Conservation (phyloP, 2,113 vertebrate genomes). For the Casuarius casuarius region DNA sequence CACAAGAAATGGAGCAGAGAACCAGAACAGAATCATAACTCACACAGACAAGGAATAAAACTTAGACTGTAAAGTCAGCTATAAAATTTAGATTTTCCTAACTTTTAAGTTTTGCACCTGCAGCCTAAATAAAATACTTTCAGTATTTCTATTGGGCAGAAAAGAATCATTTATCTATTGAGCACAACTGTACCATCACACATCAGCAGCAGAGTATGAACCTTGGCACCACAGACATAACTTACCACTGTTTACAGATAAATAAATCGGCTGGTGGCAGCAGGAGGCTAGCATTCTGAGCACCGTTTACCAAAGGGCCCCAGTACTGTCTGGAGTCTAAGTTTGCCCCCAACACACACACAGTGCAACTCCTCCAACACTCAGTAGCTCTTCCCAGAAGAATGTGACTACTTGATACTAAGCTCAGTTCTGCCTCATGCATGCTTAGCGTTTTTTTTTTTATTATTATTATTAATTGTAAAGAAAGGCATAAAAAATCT, state of each 20-base stretch:
- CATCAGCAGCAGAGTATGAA: background rate
- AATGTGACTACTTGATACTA: background rate
- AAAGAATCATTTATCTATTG: background rate
- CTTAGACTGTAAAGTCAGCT: background rate
- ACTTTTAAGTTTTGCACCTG: background rate
- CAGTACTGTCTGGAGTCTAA: background rate
- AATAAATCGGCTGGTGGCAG: background rate
- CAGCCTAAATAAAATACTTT: background rate
- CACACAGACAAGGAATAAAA: background rate
- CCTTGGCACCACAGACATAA: background rate
- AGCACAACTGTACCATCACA: background rate
- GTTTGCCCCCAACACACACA: background rate
- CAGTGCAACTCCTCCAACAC: background rate
- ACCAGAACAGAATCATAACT: background rate
- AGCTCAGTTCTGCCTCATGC: background rate
- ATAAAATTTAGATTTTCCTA: background rate
- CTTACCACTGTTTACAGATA: background rate
- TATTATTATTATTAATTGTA: background rate
- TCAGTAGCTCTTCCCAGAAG: background rate
- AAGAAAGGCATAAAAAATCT: background rate
- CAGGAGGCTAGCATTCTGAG: background rate
- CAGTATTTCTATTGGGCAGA: rapidly evolving
- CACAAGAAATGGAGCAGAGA: background rate
- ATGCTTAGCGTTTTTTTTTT: too few relatives aligned
- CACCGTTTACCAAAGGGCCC: background rate